A percentile compares a stretch with the other conserved stretches of the same genome.
These are phyloP conservation scores for Ophthalmolycus amberensis DNA, from an alignment of 2,113 vertebrate species.

Conservation along the genomic window DNA sequence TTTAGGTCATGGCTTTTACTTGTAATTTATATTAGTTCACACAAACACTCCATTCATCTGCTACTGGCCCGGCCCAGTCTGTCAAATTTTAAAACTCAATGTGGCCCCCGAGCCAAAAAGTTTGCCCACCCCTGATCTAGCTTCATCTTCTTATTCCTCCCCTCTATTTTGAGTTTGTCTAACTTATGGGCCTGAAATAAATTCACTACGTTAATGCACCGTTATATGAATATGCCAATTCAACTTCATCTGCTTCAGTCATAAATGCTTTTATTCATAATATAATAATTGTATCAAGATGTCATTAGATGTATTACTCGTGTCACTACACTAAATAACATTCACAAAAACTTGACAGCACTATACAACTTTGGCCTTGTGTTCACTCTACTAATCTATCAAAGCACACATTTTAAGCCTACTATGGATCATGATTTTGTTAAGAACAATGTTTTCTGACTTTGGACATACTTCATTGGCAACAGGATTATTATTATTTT, in stretches of 20 bases:
- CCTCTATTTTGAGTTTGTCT: background rate
- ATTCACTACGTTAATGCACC: background rate
- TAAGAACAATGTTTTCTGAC: background rate
- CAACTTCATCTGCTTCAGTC: background rate
- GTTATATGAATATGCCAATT: background rate
- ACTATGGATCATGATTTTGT: background rate
- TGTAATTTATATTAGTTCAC: no score
- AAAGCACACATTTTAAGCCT: background rate
- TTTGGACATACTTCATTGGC: background rate
- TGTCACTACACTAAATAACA: background rate
- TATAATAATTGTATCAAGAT: background rate
- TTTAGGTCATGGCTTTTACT: no score
- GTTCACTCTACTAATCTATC: slow-evolving; percentile 1
- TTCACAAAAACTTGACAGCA: background rate
- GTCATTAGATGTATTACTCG: background rate
- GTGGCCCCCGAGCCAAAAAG: no score
- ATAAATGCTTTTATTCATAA: background rate
- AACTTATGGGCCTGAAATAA: background rate
- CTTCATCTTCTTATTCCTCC: background rate
- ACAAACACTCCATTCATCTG: no score
- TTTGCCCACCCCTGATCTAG: background rate
- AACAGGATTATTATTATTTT: background rate
- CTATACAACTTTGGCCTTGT: background rate
- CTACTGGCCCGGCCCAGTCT: no score
- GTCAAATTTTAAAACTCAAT: no score